Conservation (phyloP, 2,888 invertebrate genomes). For the Odontocolon sp. region DNA sequence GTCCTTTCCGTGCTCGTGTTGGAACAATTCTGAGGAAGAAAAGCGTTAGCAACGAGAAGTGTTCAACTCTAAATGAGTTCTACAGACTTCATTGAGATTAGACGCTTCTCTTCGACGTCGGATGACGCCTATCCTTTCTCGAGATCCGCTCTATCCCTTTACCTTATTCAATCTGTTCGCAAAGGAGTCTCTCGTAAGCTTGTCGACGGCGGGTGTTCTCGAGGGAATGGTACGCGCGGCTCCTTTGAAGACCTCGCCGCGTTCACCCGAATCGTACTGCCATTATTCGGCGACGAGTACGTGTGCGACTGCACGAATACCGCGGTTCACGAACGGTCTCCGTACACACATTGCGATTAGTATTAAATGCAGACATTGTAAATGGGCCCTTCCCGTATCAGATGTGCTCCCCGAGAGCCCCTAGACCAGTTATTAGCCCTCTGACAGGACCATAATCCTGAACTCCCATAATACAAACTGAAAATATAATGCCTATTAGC, state of each 20-base stretch:
- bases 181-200: constrained; percentile 31
- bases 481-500: constrained; percentile 75
- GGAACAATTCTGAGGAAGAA: neutral
- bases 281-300: constrained; percentile 45
- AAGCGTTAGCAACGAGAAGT: neutral
- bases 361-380: constrained; percentile 79
- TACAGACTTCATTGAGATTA: neutral
- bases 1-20: neutral
- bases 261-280: constrained; percentile 41
- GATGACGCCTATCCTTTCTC: constrained; percentile 23
- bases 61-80: neutral
- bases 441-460: constrained; percentile 79
- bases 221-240: constrained; percentile 62
- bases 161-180: constrained; percentile 15
- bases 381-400: constrained; percentile 77
- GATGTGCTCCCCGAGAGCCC: constrained; percentile 71
- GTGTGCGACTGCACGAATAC: constrained; percentile 19
- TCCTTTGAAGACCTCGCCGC: constrained; percentile 63
- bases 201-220: constrained; percentile 37
- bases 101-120: constrained; percentile 16
- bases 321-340: neutral
- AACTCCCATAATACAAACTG: constrained; percentile 69
- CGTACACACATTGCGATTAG: constrained; percentile 76
- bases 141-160: constrained; percentile 12
- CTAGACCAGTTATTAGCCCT: constrained; percentile 78